These are phyloP conservation scores for Anthonomus grandis DNA, from an alignment of 1,140 invertebrate genomes.

Conservation along the genomic window DNA sequence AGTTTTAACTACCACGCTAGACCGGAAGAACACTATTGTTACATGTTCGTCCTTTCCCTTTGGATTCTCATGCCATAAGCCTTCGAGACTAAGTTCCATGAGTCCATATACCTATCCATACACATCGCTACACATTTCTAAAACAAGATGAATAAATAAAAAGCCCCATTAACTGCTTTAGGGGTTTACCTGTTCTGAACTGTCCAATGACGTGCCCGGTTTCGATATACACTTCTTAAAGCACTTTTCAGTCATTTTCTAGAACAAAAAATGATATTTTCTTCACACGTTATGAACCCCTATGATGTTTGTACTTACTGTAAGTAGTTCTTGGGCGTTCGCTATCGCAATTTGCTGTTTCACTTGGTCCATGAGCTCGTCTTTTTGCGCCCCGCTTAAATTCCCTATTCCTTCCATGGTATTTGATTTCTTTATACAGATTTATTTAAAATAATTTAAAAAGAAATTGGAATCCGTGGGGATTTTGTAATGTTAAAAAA, in stretches of 20 bases:
- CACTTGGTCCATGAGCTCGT: slow-evolving; percentile 91
- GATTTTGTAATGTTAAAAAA: too few relatives aligned
- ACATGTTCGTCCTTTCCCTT: slow-evolving; percentile 59
- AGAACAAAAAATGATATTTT: slow-evolving; percentile 48
- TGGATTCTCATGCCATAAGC: slow-evolving; percentile 81
- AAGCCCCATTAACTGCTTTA: not conserved
- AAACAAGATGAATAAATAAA: too few relatives aligned
- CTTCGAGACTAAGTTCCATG: slow-evolving; percentile 86
- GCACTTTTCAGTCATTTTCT: slow-evolving; percentile 97
- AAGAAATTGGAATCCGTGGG: too few relatives aligned
- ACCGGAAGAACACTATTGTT: slow-evolving; percentile 21
- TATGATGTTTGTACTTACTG: slow-evolving; percentile 55
- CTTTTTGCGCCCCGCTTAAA: slow-evolving; percentile 69
- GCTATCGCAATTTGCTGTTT: slow-evolving; percentile 94
- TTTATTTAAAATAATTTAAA: too few relatives aligned
- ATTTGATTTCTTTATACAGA: too few relatives aligned
- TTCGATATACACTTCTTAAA: slow-evolving; percentile 92
- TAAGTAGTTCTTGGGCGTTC: slow-evolving; percentile 89
- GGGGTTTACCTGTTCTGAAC: slow-evolving; percentile 83
- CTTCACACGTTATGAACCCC: not conserved
- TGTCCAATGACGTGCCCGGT: slow-evolving; percentile 86
- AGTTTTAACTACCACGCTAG: too few relatives aligned
- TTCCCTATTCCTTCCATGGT: slow-evolving; percentile 28
- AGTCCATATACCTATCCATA: slow-evolving; percentile 97
- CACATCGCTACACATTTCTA: slow-evolving; percentile 97